Percentiles rank a stretch among this genome's conserved stretches.
These are phyloP conservation scores for Meleagris gallopavo DNA, from an alignment of 2,113 vertebrate genomes.

Conservation along the genomic window DNA sequence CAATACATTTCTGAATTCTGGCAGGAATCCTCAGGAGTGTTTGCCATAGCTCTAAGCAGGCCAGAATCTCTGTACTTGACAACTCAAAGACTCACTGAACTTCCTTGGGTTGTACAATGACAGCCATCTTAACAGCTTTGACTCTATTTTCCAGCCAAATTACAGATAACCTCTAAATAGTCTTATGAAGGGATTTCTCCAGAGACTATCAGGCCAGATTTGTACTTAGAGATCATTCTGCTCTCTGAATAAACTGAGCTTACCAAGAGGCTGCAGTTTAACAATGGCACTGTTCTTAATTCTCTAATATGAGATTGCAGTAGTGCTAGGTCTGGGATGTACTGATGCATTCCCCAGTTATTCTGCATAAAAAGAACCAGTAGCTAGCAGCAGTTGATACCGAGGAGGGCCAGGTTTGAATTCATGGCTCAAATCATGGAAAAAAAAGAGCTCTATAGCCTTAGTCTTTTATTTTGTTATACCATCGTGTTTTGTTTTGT, in stretches of 20 bases:
- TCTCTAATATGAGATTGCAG: neutral
- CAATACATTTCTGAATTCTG: constrained; percentile 57
- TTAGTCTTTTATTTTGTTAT: neutral
- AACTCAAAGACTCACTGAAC: constrained; percentile 36
- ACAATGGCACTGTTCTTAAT: constrained; percentile 21
- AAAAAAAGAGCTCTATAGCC: neutral
- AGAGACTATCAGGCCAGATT: constrained; percentile 39
- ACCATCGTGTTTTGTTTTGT: neutral
- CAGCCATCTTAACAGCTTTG: constrained; percentile 36
- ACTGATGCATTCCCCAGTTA: neutral
- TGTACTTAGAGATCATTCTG: constrained; percentile 47
- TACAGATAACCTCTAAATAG: constrained; percentile 64
- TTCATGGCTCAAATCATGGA: neutral
- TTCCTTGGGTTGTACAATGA: constrained; percentile 18
- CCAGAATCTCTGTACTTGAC: constrained; percentile 40
- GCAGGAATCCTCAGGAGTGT: constrained; percentile 42
- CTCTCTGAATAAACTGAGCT: constrained; percentile 53
- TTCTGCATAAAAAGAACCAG: neutral
- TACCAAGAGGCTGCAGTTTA: constrained; percentile 45
- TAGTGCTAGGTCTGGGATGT: neutral
- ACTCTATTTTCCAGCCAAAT: constrained; percentile 54
- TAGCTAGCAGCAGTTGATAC: neutral
- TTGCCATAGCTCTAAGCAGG: constrained; percentile 19
- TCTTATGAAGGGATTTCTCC: constrained; percentile 41
- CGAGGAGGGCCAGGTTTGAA: neutral